Percentiles rank a stretch among this genome's conserved stretches.
phyloP scores from a whole-genome alignment of 2,113 vertebrate species.

The Dicrurus megarhynchus region DNA sequence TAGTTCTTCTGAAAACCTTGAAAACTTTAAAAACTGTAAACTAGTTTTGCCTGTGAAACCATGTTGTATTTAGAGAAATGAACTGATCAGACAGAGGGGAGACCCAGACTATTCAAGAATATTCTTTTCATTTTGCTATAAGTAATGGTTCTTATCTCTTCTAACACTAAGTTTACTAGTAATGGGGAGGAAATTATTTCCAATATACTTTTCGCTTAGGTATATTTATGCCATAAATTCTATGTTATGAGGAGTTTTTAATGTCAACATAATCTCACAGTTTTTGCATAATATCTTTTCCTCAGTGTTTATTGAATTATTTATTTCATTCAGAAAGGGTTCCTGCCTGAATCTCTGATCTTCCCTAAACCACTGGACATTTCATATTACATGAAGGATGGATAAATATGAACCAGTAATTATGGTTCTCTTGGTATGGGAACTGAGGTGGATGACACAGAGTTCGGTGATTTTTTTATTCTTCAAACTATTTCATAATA shows the following conservation, averaged over 20 bases:
- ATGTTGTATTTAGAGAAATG: background rate
- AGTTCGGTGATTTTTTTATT: background rate
- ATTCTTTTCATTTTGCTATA: background rate
- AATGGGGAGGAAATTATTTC: background rate
- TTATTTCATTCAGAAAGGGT: background rate
- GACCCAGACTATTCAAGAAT: background rate
- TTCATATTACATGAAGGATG: background rate
- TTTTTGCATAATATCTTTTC: background rate
- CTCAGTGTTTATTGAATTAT: background rate
- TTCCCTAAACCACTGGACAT: background rate
- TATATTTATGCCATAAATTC: background rate
- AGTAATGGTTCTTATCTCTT: fast-evolving
- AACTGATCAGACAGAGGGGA: background rate
- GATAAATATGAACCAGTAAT: background rate
- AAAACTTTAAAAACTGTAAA: background rate
- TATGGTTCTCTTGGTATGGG: background rate
- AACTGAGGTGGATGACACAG: background rate
- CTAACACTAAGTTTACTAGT: background rate
- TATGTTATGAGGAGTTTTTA: background rate
- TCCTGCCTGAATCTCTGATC: background rate
- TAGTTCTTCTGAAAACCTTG: background rate
- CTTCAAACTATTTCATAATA: background rate
- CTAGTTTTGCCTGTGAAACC: background rate
- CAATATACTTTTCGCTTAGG: background rate
- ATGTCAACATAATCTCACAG: background rate